Evolutionary conservation across 2,797 vertebrate genomes (phyloP), one percentile per base, ranked within the genome.

Genomic region (Acanthornis magna): DNA sequence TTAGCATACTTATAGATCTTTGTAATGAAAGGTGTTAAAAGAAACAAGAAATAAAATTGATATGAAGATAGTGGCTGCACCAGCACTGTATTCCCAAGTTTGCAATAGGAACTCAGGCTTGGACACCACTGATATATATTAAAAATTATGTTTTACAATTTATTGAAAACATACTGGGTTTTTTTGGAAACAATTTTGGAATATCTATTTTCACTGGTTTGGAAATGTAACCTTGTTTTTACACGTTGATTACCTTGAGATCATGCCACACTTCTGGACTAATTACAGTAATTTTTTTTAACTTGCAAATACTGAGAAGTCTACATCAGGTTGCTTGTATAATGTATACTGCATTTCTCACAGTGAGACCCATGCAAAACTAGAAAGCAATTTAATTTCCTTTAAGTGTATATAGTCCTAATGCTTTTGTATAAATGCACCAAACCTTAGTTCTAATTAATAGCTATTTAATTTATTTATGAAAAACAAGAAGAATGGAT

Each of bases 381-480:
- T 40, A 72, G 63, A 91, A 85, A 38, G 53, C 36, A 58, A 57
- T 57, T 84, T 71, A 58, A 30, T 67, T 82, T 82, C 38, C 47
- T 80, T 74, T 43, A 84, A 81, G 51, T 51, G 18, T 57, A 95
- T 21, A 57, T 38, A 88, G 43, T 70, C 22, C 86, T 88, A 80
- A 76, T 84, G 60, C 48, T 88, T 88, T 88, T 74, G 22, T 61
- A 75, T 86, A 83, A 95, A 94, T 88, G 51, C 85, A 89, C 38
- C 36, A 88, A 54, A 85, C 53, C 54, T 78, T 85, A 85, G 58
- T 77, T 93, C 57, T 81, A 71, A 83, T 93, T 85, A 81, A 75
- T 63, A 86, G 43, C 50, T 34, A 74, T 86, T 38, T 79, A 81
- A 88, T 71, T 45, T 60, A 78, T 85, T 72, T 88, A 74, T 30